phyloP scores from a whole-genome alignment of 2,113 vertebrate species.

The Mesembrinibis cayennensis region DNA sequence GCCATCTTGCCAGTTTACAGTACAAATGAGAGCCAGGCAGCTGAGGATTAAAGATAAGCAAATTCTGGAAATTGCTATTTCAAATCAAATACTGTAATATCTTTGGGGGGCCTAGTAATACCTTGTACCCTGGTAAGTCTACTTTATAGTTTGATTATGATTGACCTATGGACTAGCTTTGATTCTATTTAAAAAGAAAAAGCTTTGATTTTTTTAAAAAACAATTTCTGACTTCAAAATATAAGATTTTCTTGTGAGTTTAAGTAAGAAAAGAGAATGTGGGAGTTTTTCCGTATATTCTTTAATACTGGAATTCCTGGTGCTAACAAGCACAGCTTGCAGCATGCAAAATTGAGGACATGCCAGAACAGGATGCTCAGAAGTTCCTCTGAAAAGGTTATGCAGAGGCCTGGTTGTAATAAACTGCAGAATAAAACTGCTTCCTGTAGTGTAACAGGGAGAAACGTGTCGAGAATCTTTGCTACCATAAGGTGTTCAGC shows the following conservation, averaged over 20 bases:
- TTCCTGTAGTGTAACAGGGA: not conserved
- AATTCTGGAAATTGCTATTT: not conserved
- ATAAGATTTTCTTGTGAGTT: not conserved
- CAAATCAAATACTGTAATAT: not conserved
- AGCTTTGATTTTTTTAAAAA: not conserved
- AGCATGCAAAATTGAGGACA: not conserved
- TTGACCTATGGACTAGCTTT: not conserved
- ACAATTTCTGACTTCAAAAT: not conserved
- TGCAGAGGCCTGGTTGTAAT: not conserved
- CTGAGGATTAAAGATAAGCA: not conserved
- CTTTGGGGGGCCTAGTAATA: not conserved
- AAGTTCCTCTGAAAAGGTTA: not conserved
- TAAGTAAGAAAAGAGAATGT: not conserved
- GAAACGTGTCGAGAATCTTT: not conserved
- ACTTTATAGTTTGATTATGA: not conserved
- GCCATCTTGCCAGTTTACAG: not conserved
- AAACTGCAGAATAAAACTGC: not conserved
- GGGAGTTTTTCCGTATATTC: not conserved
- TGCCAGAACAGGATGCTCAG: not conserved
- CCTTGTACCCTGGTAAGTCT: not conserved
- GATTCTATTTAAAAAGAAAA: not conserved
- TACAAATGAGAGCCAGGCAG: not conserved
- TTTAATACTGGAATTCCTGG: not conserved
- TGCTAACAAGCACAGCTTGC: not conserved
- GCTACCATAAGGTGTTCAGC: not conserved